Conservation (phyloP, 2,888 invertebrate species). For the Cosmopolites sordidus region DNA sequence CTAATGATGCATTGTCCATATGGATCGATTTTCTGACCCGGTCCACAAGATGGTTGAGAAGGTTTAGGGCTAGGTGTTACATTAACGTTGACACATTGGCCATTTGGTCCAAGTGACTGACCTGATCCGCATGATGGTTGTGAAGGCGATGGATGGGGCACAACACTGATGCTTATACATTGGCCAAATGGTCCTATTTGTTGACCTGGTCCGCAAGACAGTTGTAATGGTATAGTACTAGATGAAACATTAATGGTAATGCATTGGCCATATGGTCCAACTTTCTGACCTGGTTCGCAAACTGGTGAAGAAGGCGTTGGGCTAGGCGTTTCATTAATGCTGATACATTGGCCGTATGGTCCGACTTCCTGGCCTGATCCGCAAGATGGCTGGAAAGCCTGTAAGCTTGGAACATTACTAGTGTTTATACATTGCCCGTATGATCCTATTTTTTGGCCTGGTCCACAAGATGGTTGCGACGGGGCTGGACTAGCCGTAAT, state of each 20-base stretch:
- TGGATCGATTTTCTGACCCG: constrained; percentile 15
- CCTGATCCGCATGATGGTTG: constrained; percentile 18
- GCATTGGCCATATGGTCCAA: constrained; percentile 5
- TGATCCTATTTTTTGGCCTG: constrained; percentile 12
- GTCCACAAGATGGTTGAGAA: constrained; percentile 13
- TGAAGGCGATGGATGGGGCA: background rate
- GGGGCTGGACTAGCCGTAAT: background rate
- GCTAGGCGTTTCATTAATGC: background rate
- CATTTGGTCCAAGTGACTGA: constrained; percentile 5
- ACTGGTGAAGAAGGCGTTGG: background rate
- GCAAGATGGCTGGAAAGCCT: constrained; percentile 2
- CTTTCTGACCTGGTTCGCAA: constrained; percentile 2
- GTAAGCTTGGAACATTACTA: constrained; percentile 1
- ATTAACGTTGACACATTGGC: constrained; percentile 8
- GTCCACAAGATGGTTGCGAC: constrained; percentile 8
- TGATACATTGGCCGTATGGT: background rate
- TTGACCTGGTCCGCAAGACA: constrained; percentile 10
- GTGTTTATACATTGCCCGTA: constrained; percentile 11
- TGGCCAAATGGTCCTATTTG: background rate
- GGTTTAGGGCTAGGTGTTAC: background rate
- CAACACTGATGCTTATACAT: background rate
- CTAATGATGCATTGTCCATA: constrained; percentile 20
- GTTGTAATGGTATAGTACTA: constrained; percentile 5
- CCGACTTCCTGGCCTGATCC: constrained; percentile 2
- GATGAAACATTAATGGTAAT: background rate